These are phyloP conservation scores for Artibeus lituratus DNA, from an alignment of 2,797 vertebrate genomes.

Conservation along the genomic window DNA sequence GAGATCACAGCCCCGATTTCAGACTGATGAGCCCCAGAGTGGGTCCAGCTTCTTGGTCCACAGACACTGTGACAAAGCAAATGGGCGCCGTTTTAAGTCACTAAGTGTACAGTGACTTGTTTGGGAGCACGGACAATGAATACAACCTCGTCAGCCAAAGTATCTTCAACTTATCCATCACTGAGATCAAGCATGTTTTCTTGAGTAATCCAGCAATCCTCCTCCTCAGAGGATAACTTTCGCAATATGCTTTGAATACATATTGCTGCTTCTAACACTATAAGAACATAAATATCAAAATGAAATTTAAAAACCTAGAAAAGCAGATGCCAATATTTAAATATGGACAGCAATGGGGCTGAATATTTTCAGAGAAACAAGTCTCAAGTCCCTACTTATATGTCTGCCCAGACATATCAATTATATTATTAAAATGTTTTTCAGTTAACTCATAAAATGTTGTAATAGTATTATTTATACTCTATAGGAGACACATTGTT, in stretches of 20 bases:
- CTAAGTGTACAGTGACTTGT: neutral
- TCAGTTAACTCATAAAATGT: slow-evolving; percentile 34
- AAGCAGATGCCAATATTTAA: neutral
- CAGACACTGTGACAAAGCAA: neutral
- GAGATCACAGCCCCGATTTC: neutral
- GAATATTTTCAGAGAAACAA: slow-evolving; percentile 28
- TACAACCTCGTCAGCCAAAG: neutral
- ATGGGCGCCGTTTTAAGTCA: neutral
- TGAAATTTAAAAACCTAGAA: slow-evolving; percentile 6
- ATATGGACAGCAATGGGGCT: neutral
- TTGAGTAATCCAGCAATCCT: neutral
- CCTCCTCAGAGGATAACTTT: neutral
- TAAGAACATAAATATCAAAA: neutral
- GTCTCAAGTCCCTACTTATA: slow-evolving; percentile 9
- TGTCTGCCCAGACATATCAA: neutral
- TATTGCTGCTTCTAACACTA: neutral
- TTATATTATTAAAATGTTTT: slow-evolving; percentile 17
- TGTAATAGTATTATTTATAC: neutral
- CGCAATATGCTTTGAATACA: neutral
- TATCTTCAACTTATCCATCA: neutral
- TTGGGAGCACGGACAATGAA: neutral
- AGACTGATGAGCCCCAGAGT: neutral
- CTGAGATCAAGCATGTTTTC: neutral
- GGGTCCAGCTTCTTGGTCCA: neutral
- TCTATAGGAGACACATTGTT: neutral